Conservation (phyloP, 2,113 vertebrate species). For the Nerophis lumbriciformis region DNA sequence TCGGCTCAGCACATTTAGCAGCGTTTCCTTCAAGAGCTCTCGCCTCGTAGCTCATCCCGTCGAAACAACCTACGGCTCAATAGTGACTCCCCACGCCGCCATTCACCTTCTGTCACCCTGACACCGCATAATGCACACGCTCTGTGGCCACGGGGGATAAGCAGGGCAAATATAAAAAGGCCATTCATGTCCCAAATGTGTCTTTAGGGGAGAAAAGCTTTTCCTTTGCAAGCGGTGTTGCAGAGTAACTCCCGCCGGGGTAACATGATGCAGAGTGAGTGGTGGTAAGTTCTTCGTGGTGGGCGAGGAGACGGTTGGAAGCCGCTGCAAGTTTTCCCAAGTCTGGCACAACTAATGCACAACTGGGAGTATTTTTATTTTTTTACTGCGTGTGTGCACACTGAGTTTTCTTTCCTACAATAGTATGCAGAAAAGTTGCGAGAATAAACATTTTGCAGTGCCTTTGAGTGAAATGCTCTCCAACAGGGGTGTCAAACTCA, state of each 20-base stretch:
- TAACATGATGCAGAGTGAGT: slow-evolving; percentile 33
- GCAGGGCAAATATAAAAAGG: slow-evolving; percentile 62
- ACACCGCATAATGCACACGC: slow-evolving; percentile 40
- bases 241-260: slow-evolving; percentile 32
- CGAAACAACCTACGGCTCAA: slow-evolving; percentile 50
- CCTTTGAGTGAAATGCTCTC: too few relatives aligned
- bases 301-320: slow-evolving; percentile 41
- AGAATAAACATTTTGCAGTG: slow-evolving; percentile 25
- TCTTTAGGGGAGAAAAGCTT: slow-evolving; percentile 50
- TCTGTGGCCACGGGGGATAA: slow-evolving; percentile 40
- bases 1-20: slow-evolving; percentile 59
- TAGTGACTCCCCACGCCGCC: slow-evolving; percentile 28
- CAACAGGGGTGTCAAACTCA: too few relatives aligned
- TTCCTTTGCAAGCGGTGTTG: slow-evolving; percentile 28
- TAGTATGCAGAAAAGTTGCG: slow-evolving; percentile 19
- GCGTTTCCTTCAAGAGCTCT: slow-evolving; percentile 34
- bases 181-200: slow-evolving; percentile 55
- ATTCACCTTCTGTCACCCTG: slow-evolving; percentile 35
- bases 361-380: slow-evolving; percentile 5
- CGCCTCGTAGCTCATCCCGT: slow-evolving; percentile 43
- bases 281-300: slow-evolving; percentile 28
- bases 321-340: slow-evolving; percentile 41
- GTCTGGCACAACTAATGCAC: slow-evolving; percentile 42
- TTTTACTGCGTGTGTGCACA: too few relatives aligned
- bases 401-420: slow-evolving; percentile 15